phyloP scores from a whole-genome alignment of 2,888 invertebrate species.

The Scelioninae gen. 2 region DNA sequence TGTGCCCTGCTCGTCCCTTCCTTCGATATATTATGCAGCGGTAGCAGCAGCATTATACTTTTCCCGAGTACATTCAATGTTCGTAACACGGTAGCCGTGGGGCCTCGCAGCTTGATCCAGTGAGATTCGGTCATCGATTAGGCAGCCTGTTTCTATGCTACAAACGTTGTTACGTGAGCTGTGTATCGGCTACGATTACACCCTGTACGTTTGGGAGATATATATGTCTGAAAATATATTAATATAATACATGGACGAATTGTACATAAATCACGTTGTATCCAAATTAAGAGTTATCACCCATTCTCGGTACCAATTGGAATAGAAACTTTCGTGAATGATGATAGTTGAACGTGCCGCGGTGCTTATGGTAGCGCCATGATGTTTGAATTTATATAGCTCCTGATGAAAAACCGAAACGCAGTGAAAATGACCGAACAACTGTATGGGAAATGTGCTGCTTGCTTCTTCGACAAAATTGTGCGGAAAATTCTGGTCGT shows the following conservation, averaged over 20 bases:
- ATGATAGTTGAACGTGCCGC: slow-evolving; percentile 45
- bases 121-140: slow-evolving; percentile 59
- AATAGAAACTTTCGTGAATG: slow-evolving; percentile 53
- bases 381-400: slow-evolving; percentile 38
- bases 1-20: slow-evolving; percentile 59
- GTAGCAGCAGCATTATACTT: slow-evolving; percentile 60
- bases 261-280: slow-evolving; percentile 45
- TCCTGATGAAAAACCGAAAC: neutral
- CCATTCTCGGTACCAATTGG: slow-evolving; percentile 26
- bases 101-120: slow-evolving; percentile 48
- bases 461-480: slow-evolving; percentile 17
- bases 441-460: slow-evolving; percentile 13
- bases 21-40: slow-evolving; percentile 69
- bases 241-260: slow-evolving; percentile 39
- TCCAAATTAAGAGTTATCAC: slow-evolving; percentile 51
- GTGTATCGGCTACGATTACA: slow-evolving; percentile 27
- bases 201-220: slow-evolving; percentile 26
- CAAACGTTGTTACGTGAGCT: slow-evolving; percentile 48
- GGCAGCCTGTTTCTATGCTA: slow-evolving; percentile 52
- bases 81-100: slow-evolving; percentile 50
- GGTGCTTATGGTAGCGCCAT: slow-evolving; percentile 22
- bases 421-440: neutral
- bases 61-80: slow-evolving; percentile 53
- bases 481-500: slow-evolving; percentile 5
- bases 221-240: slow-evolving; percentile 38